phyloP scores from a whole-genome alignment of 2,888 invertebrate genomes.

The Heliconius ethilla region DNA sequence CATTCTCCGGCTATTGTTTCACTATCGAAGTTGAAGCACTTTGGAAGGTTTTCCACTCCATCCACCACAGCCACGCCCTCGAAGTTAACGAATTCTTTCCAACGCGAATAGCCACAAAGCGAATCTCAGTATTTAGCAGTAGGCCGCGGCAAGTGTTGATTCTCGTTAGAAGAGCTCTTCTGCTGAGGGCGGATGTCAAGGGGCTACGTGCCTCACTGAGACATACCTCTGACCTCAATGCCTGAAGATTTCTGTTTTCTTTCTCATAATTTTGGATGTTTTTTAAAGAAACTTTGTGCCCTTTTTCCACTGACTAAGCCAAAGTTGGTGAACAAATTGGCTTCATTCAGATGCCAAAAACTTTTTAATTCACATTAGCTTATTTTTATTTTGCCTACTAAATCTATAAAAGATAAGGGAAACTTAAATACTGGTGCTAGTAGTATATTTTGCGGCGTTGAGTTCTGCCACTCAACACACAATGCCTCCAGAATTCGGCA shows the following conservation, averaged over 20 bases:
- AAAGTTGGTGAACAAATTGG: neutral
- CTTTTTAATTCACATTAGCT: neutral
- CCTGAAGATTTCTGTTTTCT: constrained; percentile 37
- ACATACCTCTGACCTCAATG: constrained; percentile 49
- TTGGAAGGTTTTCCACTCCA: constrained; percentile 38
- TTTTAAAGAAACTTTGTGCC: constrained; percentile 13
- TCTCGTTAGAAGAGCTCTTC: constrained; percentile 52
- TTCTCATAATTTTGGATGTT: constrained; percentile 29
- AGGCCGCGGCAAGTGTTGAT: constrained; percentile 53
- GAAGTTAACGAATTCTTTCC: constrained; percentile 40
- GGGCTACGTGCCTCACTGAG: constrained; percentile 51
- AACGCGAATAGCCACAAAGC: constrained; percentile 39
- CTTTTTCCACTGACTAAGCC: neutral
- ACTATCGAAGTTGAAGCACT: constrained; percentile 36
- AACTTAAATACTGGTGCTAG: neutral
- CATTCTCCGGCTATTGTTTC: constrained; percentile 34
- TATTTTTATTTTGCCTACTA: neutral
- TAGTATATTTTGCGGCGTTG: neutral
- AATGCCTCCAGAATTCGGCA: no score
- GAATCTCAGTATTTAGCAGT: constrained; percentile 46
- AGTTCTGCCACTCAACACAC: no score
- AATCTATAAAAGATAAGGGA: neutral
- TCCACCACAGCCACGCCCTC: constrained; percentile 27
- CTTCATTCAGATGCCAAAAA: neutral
- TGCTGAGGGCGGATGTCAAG: constrained; percentile 54